Evolutionary conservation across 2,113 vertebrate genomes (phyloP), one percentile per base, ranked within the genome.

Genomic region (Mobula birostris): DNA sequence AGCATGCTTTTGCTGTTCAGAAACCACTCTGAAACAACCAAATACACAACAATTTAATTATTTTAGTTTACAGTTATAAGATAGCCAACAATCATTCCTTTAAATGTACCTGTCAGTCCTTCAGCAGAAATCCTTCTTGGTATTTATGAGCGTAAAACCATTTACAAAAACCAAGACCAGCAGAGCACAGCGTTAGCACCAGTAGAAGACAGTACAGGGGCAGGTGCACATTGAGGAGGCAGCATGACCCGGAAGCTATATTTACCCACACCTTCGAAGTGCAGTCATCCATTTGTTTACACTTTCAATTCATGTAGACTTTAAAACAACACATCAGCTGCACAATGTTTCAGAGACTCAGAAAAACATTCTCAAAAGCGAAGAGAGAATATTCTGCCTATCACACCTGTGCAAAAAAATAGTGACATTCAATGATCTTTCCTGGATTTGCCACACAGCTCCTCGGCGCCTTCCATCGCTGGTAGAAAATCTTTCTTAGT

Each of bases 181-280:
- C 32, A 70, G 19, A 8, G n/a, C 90, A 29, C 91, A 74, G 91
- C 40, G 19, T 48, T 93, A 93, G 56, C 24, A 19, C n/a, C 70
- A 74, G 29, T 11, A 15, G 32, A 11, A 74, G 61, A 40, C 5
- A 40, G 91, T 56, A 2, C 36, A 66, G 91, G 91, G 12, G 68
- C 91, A 93, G 88, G 66, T 92, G 88, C 66, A 40, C 66, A 21
- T 36, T 68, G 63, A 72, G 32, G 66, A 63, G 17, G 6, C 66
- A 40, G 17, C 19, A 14, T 2, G 68, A 74, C 91, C 91, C 91
- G 91, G 91, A 93, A 93, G 91, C 74, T 66, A 58, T 90, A 15
- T 56, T 56, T 15, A 12, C 36, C 32, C 40, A 48, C 48, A 72
- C 70, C 70, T 48, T 90, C 61, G 48, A 76, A 74, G 24, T 15